These are phyloP conservation scores for Acleris sparsana DNA, from an alignment of 2,888 invertebrate genomes.

Conservation along the genomic window DNA sequence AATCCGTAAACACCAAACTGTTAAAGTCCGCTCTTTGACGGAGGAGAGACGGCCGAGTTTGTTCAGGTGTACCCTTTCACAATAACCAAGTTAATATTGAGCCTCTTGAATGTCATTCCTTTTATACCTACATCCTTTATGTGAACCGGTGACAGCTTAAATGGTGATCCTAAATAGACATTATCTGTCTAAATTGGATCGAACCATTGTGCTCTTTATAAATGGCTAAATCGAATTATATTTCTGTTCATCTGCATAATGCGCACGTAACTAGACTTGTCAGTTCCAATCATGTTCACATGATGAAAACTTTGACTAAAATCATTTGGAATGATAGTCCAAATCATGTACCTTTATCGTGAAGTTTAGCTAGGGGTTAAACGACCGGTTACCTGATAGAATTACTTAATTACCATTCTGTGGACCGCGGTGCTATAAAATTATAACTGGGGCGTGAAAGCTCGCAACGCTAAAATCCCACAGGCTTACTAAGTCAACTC, in stretches of 20 bases:
- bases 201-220: slow-evolving; percentile 19
- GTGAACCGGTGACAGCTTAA: slow-evolving; percentile 40
- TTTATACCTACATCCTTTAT: slow-evolving; percentile 37
- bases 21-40: slow-evolving; percentile 78
- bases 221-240: background rate
- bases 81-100: slow-evolving; percentile 45
- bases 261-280: slow-evolving; percentile 13
- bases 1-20: slow-evolving; percentile 79
- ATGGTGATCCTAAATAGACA: slow-evolving; percentile 36
- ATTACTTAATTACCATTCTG: slow-evolving; percentile 20
- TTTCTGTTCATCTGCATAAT: slow-evolving; percentile 8
- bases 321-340: background rate
- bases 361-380: background rate
- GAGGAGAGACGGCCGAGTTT: slow-evolving; percentile 61
- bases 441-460: slow-evolving; percentile 59
- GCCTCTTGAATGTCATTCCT: slow-evolving; percentile 38
- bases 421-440: slow-evolving; percentile 51
- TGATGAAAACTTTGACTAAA: background rate
- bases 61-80: slow-evolving; percentile 61
- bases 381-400: slow-evolving; percentile 36
- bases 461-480: slow-evolving; percentile 66
- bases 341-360: background rate
- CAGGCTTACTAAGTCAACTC: slow-evolving; percentile 71
- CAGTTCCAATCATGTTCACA: slow-evolving; percentile 12
- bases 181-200: slow-evolving; percentile 29